Evolutionary conservation across 1,140 invertebrate genomes (phyloP), one percentile per base, ranked within the genome.

Genomic region (Eufriesea mexicana): DNA sequence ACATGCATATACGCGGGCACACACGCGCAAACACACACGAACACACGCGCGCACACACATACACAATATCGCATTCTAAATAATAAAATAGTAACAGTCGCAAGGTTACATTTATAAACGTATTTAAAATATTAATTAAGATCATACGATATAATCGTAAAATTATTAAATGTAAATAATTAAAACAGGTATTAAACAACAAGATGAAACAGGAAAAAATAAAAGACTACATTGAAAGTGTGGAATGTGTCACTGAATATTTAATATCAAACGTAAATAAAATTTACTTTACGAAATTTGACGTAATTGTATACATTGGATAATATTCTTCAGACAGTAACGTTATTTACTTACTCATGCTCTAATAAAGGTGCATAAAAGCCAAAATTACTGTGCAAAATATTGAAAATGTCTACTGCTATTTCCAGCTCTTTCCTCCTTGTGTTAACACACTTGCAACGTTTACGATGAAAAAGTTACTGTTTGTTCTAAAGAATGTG

Each of bases 371-470:
- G 75, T 75, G 83, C 72, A 86, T 76, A 66, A 83, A 84, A 83
- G 85, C 79, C 59, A 89, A 86, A 90, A 83, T 78, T 88, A 78
- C 82, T 72, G 67, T 80, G 83, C 79, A 86, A 90, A 91, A 89
- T 88, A 84, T 86, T 77, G 86, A 85, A 86, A 85, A 87, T 84
- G 86, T 90, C 89, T 88, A 89, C 86, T 88, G 86, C 85, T 91
- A 89, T 67, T 85, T 87, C 71, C 74, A 87, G 75, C 79, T 87
- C 79, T 85, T 88, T 86, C 84, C 84, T 79, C 57, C 70, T 80
- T 54, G 49, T 47, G 64, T 67, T 73, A 57, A 16, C 76, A 84
- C 20, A n/a, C 18, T 59, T 49, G 62, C 70, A 86, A 86, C 70
- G n/a, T 66, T 49, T 16, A 18, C 57, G 42, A 79, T 51, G 45